A percentile compares a stretch with the other conserved stretches of the same genome.
Evolutionary conservation across 2,797 vertebrate species (phyloP).

Genomic region (Trachops cirrhosus): DNA sequence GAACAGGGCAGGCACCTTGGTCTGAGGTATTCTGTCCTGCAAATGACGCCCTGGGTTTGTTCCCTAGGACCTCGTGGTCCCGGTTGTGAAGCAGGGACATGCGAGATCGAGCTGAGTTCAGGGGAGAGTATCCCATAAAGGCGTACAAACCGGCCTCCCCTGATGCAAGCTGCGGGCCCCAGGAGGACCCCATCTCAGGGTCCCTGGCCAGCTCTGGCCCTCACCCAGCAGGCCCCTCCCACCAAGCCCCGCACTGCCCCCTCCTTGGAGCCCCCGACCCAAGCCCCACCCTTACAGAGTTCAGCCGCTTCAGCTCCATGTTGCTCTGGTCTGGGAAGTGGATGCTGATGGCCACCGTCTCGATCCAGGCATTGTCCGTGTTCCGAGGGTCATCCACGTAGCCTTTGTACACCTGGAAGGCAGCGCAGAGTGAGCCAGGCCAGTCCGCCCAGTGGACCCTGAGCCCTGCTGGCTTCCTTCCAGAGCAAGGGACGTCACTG

Average conservation of each 20-base stretch:
- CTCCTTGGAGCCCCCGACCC: rapidly evolving
- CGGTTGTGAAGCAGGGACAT: background rate
- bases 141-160: background rate
- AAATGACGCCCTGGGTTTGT: rapidly evolving
- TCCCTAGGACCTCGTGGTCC: rapidly evolving
- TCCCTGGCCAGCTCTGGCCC: background rate
- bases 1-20: rapidly evolving
- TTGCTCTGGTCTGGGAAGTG: conserved; percentile 85
- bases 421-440: background rate
- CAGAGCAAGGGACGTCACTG: background rate
- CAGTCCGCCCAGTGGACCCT: rapidly evolving
- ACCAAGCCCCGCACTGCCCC: rapidly evolving
- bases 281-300: conserved; percentile 77
- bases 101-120: rapidly evolving
- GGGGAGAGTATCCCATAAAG: background rate
- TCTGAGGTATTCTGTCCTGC: rapidly evolving
- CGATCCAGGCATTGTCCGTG: conserved; percentile 96
- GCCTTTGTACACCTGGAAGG: conserved; percentile 88
- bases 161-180: background rate
- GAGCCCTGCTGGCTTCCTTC: background rate
- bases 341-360: conserved; percentile 88
- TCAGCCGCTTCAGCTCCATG: conserved; percentile 81
- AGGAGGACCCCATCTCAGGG: background rate
- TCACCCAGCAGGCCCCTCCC: background rate
- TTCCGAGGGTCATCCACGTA: conserved; percentile 94